These are phyloP conservation scores for Phengaris arion DNA, from an alignment of 2,888 invertebrate genomes.

Conservation along the genomic window DNA sequence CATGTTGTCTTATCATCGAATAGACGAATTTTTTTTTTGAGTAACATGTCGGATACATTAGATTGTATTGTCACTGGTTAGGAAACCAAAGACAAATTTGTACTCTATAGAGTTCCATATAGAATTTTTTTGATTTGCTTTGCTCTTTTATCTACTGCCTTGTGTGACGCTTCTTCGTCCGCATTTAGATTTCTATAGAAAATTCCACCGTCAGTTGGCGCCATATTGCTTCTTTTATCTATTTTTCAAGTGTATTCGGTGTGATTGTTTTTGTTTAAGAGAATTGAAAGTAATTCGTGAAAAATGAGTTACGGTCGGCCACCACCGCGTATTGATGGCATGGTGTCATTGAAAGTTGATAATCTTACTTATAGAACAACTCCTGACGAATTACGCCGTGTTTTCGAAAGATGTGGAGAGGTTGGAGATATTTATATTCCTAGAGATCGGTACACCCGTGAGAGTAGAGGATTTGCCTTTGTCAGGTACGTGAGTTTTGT, in stretches of 20 bases:
- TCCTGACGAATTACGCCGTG: conserved; percentile 95
- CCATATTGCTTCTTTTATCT: background rate
- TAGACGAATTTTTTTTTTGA: no score
- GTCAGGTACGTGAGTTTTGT: conserved; percentile 84
- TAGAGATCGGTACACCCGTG: conserved; percentile 96
- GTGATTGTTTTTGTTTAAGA: background rate
- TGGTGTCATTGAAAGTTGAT: conserved; percentile 98
- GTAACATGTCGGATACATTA: no score
- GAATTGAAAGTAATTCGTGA: conserved; percentile 26
- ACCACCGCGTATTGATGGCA: conserved; percentile 96
- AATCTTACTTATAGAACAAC: conserved; percentile 98
- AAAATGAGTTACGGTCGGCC: conserved; percentile 93
- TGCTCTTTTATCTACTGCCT: background rate
- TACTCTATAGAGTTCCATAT: background rate
- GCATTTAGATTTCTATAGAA: conserved; percentile 4
- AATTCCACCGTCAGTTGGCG: background rate
- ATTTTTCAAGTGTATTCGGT: background rate
- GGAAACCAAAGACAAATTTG: background rate
- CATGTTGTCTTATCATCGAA: no score
- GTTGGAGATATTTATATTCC: conserved; percentile 99
- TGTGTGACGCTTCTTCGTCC: background rate
- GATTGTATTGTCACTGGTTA: no score
- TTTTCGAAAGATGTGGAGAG: conserved; percentile 98
- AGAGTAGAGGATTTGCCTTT: conserved; percentile 98
- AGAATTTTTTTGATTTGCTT: background rate